Evolutionary conservation across 2,888 invertebrate species (phyloP), one percentile per base, ranked within the genome.

Genomic region (Phengaris alcon): DNA sequence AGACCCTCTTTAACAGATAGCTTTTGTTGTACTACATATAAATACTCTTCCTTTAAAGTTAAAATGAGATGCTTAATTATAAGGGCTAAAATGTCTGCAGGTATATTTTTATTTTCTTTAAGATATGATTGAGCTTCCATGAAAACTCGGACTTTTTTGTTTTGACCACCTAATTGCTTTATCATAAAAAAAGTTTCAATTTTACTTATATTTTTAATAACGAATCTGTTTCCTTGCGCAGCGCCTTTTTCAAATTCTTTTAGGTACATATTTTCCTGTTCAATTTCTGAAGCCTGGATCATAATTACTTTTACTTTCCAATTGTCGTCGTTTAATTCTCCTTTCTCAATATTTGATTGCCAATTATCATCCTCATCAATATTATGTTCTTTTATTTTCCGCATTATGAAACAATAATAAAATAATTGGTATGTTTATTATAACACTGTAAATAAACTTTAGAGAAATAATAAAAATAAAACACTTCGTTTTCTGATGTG

Each of bases 151-250:
- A 89, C 91, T 0, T 87, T 82, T 80, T 91, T 91, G 80, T 91
- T 92, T 74, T 92, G 92, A 12, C 85, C 87, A 6, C 93, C 93
- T 7, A 93, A 84, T 82, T 93, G 93, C 79, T 92, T 93, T 5
- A 93, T 84, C 93, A 93, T 93, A 78, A 93, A 93, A 75, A 89
- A 88, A 4, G 93, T 92, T 84, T 93, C 92, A 0, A 90, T 88
- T 84, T 89, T 91, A 77, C 89, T 89, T 74, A 93, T 92, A 80
- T 90, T 93, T 82, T 92, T 93, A 3, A 93, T 84, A 0, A 93
- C 91, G 81, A 90, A 93, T 79, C 93, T 82, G 81, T 86, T 90
- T 80, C 92, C 92, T 81, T 88, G 83, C 0, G 87, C 86, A 5
- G 93, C 89, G 78, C 83, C 89, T 2, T 78, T 83, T 82, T 93